Evolutionary conservation across 1,140 invertebrate genomes (phyloP), one percentile per base, ranked within the genome.

Genomic region (Anthonomus grandis): DNA sequence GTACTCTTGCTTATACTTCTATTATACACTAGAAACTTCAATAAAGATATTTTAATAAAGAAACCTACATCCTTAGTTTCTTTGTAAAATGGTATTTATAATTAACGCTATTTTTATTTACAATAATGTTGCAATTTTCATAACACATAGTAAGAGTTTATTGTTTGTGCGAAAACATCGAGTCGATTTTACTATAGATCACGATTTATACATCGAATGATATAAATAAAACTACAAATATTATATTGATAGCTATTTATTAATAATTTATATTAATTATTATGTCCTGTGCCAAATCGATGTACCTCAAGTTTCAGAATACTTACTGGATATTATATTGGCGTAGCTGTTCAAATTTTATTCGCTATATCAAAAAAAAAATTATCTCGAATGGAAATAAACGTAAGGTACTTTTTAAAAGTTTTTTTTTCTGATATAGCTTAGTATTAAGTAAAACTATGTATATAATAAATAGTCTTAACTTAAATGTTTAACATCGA

Each of bases 401-500:
- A 42, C 27, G 6, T 39, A 37, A 45, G 19, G 12, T 5, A 46
- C n/a, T n/a, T n/a, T n/a, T n/a, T n/a, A n/a, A n/a, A n/a, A n/a
- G n/a, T 15, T 46, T 55, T 39, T 44, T 47, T 54, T 47, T 25
- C 25, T 38, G 24, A 25, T 27, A 4, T 27, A 18, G 34, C 17
- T 57, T 39, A 31, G 41, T 45, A 54, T 13, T 39, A 44, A 39
- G 15, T 6, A 31, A 18, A 36, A 51, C 27, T 47, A 25, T 36
- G 48, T 44, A 47, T 6, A 23, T 57, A 50, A 27, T 51, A 15
- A 57, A 46, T 53, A 54, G 19, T 44, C 38, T 39, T 15, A 50
- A 50, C 57, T 62, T 65, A 69, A 69, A 69, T 69, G 67, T 69
- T 69, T 69, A 69, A 69, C 67, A 69, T 69, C 67, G 63, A 63